Conservation (phyloP, 2,113 vertebrate genomes). For the Mastomys natalensis region DNA sequence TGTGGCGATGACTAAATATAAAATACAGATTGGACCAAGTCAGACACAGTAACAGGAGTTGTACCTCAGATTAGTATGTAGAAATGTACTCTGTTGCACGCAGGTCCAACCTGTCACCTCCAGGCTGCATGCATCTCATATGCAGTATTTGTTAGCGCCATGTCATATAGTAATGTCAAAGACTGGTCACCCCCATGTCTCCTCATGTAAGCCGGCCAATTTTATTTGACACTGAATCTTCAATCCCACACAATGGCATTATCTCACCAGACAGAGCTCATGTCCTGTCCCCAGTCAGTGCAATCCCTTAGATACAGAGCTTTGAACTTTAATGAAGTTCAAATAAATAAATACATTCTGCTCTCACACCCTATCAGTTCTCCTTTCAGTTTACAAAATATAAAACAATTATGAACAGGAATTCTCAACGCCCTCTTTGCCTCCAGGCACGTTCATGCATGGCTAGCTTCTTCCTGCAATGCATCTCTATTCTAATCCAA, state of each 20-base stretch:
- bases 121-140: neutral
- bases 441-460: neutral
- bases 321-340: neutral
- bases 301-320: neutral
- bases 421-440: neutral
- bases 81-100: neutral
- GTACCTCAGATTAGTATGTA: neutral
- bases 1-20: neutral
- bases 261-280: neutral
- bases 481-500: neutral
- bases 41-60: neutral
- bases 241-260: neutral
- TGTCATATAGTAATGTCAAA: neutral
- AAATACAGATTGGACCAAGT: neutral
- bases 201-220: neutral
- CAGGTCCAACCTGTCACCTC: neutral
- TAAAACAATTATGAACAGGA: neutral
- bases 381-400: neutral
- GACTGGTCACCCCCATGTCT: neutral
- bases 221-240: neutral
- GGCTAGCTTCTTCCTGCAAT: neutral
- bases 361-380: neutral
- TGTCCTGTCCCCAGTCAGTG: neutral
- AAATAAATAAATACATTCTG: neutral
- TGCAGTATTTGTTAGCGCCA: neutral